A percentile compares a stretch with the other conserved stretches of the same genome.
phyloP scores from a whole-genome alignment of 2,797 vertebrate genomes.

The Aselliscus stoliczkanus region DNA sequence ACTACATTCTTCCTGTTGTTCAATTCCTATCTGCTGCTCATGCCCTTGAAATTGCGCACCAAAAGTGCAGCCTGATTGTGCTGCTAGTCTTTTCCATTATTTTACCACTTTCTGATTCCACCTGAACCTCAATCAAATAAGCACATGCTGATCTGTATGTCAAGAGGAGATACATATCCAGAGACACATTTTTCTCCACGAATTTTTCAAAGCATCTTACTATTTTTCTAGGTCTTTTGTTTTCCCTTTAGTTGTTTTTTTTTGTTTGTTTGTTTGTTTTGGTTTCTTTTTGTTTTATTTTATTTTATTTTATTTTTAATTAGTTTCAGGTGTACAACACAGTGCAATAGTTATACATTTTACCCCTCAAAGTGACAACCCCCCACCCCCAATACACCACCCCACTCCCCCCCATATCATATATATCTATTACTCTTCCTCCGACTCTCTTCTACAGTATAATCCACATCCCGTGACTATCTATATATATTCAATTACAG shows the following conservation, averaged over 20 bases:
- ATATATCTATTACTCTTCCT: no score
- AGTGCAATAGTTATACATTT: no score
- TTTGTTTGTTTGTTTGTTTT: no score
- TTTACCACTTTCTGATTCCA: background rate
- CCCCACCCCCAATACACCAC: no score
- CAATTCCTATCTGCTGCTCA: background rate
- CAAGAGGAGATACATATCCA: background rate
- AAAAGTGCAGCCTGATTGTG: background rate
- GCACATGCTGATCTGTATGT: background rate
- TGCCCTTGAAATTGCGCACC: background rate
- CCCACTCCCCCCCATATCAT: no score
- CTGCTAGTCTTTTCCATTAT: background rate
- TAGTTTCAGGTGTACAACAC: no score
- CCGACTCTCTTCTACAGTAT: no score
- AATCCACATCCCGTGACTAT: no score
- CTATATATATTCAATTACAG: no score
- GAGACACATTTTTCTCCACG: background rate
- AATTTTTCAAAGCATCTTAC: background rate
- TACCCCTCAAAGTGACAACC: no score
- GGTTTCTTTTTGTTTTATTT: no score
- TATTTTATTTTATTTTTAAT: no score
- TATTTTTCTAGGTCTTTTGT: background rate
- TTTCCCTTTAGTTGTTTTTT: background rate
- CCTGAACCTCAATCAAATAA: background rate
- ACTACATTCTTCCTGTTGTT: background rate